Evolutionary conservation across 92 coral and sea anemone species (phyloP), one percentile per base, ranked within the genome.

Genomic region (Phymanthus crucifer): DNA sequence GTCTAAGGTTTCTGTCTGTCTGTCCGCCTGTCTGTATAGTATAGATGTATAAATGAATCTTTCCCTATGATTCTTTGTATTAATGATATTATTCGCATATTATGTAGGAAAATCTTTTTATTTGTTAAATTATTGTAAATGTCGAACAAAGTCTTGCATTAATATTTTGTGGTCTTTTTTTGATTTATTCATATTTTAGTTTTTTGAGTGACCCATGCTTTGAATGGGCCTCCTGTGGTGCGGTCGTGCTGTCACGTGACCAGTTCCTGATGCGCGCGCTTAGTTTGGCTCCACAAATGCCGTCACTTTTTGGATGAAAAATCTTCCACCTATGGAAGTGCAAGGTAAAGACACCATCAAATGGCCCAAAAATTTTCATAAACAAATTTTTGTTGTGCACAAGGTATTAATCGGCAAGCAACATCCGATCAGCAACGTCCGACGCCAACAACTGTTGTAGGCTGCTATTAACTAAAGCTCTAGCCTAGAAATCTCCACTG

Each of bases 101-200:
- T 40, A 77, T 64, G 81, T 61, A 77, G 68, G 34, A 47, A 48
- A 64, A 23, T 64, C 67, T 77, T 77, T 77, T 77, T 77, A 77
- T 77, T 77, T 61, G 81, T 50, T 77, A 77, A 77, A 61, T 77
- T 77, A 77, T 77, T 77, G 72, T 77, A 77, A 77, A 64, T 64
- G 70, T 77, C 57, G 40, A 77, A 61, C 45, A 40, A 76, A 70
- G 35, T 40, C 48, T 71, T 36, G 33, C 75, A 35, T 6, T 4
- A 19, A 36, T 71, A n/a, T 21, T 35, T 19, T 69, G 45, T 38
- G 29, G 45, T 69, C 46, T 34, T 12, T 34, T 69, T 33, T 32
- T 34, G 16, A 3, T 4, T 29, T 1, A 16, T 65, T 26, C 26
- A 16, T 18, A 14, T 0, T 29, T 29, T 29, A 9, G 34, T 38